A percentile compares a stretch with the other conserved stretches of the same genome.
phyloP scores from a whole-genome alignment of 2,797 vertebrate species.

The Gobio occitaniae region DNA sequence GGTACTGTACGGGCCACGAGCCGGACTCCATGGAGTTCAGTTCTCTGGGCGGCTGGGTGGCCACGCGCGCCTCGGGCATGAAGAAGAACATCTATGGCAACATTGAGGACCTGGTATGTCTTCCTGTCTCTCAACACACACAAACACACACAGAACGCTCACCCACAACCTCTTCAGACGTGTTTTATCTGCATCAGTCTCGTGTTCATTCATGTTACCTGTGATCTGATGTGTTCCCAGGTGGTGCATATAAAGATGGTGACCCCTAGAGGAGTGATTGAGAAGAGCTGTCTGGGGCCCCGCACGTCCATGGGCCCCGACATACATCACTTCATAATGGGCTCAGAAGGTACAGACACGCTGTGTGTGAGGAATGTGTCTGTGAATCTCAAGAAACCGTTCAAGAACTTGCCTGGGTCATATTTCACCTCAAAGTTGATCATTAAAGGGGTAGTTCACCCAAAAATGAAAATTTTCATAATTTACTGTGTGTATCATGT shows the following conservation, averaged over 20 bases:
- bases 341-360: constrained; percentile 90
- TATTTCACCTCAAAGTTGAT: background rate
- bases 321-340: constrained; percentile 98
- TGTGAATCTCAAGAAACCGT: background rate
- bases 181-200: background rate
- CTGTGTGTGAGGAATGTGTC: constrained; percentile 1
- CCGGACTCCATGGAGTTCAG: constrained; percentile 99
- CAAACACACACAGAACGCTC: background rate
- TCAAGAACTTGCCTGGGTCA: background rate
- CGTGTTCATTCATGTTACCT: background rate
- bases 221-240: constrained; percentile 70
- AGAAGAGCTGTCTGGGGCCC: constrained; percentile 96
- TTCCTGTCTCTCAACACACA: background rate
- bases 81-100: constrained; percentile 99
- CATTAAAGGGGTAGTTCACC: background rate
- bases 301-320: constrained; percentile 97
- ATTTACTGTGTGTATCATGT: background rate
- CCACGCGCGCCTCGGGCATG: constrained; percentile 98
- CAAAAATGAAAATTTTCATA: background rate
- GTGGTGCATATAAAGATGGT: constrained; percentile 97
- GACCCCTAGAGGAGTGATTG: constrained; percentile 93
- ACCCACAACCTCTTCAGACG: background rate
- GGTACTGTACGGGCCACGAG: constrained; percentile 98
- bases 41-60: constrained; percentile 97
- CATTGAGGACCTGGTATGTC: constrained; percentile 96